These are phyloP conservation scores for Squalus acanthias DNA, from an alignment of 2,797 vertebrate species.

Conservation along the genomic window DNA sequence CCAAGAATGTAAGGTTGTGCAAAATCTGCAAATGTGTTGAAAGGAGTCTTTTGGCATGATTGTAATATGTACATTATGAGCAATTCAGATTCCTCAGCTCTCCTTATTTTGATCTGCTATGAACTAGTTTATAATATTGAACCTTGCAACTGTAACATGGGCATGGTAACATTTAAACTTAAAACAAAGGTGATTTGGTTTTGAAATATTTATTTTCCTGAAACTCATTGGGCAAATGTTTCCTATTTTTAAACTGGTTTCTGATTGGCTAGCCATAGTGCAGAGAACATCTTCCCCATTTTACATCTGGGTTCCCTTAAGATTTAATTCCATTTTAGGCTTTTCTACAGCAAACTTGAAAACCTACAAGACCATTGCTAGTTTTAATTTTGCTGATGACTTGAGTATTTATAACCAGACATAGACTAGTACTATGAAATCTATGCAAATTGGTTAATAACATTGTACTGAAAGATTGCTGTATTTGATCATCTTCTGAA, in stretches of 20 bases:
- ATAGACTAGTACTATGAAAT: neutral
- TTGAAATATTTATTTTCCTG: slow-evolving; percentile 26
- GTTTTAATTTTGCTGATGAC: neutral
- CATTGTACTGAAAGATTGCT: neutral
- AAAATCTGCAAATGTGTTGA: neutral
- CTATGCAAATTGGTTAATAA: neutral
- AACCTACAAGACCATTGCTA: neutral
- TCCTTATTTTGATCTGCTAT: neutral
- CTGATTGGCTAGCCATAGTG: neutral
- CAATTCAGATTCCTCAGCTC: neutral
- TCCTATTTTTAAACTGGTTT: neutral
- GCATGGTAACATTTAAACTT: neutral
- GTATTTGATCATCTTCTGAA: neutral
- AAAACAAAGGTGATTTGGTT: neutral
- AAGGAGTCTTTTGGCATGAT: neutral
- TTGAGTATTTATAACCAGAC: slow-evolving; percentile 10
- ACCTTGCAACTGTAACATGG: neutral
- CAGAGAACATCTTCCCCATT: neutral
- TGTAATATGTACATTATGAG: neutral
- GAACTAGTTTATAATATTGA: neutral
- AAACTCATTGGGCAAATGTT: neutral
- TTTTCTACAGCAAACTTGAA: neutral
- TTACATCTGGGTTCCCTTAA: neutral
- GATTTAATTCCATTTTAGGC: neutral
- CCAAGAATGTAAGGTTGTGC: neutral